Base-by-base conservation (phyloP, 2,797 vertebrate genomes). In the Benthosema pterotum region DNA sequence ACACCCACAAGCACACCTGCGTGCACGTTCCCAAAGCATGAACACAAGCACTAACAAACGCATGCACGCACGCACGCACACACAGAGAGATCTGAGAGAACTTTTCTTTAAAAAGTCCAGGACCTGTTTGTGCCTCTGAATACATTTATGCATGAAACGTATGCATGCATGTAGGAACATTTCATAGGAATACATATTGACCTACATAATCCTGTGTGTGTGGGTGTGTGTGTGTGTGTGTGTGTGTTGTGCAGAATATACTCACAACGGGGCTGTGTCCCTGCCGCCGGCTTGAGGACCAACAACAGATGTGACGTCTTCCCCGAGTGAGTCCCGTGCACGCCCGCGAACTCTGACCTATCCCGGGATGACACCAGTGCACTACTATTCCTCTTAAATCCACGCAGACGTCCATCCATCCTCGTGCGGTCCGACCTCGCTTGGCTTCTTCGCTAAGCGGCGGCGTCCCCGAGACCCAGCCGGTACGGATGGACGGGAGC, bases 251-350 rank as follows among this genome's bases (percentile, higher is more conserved):
- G 13, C 42, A 25, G 52, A 62, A 52, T 43, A 80, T 92, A 93
- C 93, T 93, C 74, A 93, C 93, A 91, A 86, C 78, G 73, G 80
- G 65, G 78, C 82, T 82, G 83, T 71, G 81, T 89, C 78, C 84
- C 83, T 79, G 87, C 72, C 74, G 87, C 72, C 74, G 86, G 74
- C 74, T 78, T 73, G 38, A 77, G 49, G 65, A 82, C 80, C 70
- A 69, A 75, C 70, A 69, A 75, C 15, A 62, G 57, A 48, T 84
- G 73, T 74, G 87, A 89, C 91, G 91, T 92, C 86, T 92, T 90
- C 87, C 85, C 92, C 88, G 89, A 90, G 89, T 88, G 87, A 92
- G 94, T 93, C 96, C 94, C 93, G 93, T 91, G 91, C 93, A 92
- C 90, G 83, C 86, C 90, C 55, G 69, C 77, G 74, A 85, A 73